These are phyloP conservation scores for Thera obeliscata DNA, from an alignment of 2,888 invertebrate genomes.

Conservation along the genomic window DNA sequence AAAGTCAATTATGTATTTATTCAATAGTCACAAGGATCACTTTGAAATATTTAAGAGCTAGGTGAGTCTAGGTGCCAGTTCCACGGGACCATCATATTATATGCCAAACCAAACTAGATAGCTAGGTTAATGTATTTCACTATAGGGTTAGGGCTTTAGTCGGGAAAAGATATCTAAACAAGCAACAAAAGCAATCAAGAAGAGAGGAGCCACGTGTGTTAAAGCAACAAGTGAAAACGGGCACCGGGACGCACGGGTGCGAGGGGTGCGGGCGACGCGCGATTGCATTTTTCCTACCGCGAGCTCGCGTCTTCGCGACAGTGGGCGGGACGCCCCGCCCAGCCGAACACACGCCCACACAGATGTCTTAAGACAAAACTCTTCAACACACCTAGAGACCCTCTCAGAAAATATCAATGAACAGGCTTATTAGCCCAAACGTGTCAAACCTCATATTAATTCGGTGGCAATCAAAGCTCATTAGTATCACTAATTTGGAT, in stretches of 20 bases:
- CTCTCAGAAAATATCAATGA: constrained; percentile 1
- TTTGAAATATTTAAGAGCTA: no score
- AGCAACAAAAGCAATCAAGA: neutral
- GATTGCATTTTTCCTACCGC: constrained; percentile 64
- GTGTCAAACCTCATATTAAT: constrained; percentile 49
- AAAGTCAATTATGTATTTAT: no score
- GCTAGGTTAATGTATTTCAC: neutral
- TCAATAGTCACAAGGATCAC: no score
- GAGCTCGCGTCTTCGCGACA: constrained; percentile 69
- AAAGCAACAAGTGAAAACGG: constrained; percentile 65
- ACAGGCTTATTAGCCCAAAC: constrained; percentile 45
- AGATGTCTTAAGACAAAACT: constrained; percentile 54
- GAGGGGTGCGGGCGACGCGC: constrained; percentile 37
- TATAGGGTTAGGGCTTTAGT: neutral
- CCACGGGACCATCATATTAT: no score
- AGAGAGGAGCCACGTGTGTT: constrained; percentile 19
- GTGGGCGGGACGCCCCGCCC: constrained; percentile 75
- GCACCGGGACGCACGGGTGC: constrained; percentile 32
- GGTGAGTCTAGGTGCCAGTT: no score
- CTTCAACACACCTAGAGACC: constrained; percentile 14
- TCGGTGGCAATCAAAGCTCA: constrained; percentile 53
- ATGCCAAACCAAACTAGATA: no score
- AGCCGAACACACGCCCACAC: constrained; percentile 68
- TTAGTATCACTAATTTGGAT: constrained; percentile 55
- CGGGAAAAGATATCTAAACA: neutral